These are phyloP conservation scores for Irena cyanogastra DNA, from an alignment of 2,113 vertebrate genomes.

Conservation along the genomic window DNA sequence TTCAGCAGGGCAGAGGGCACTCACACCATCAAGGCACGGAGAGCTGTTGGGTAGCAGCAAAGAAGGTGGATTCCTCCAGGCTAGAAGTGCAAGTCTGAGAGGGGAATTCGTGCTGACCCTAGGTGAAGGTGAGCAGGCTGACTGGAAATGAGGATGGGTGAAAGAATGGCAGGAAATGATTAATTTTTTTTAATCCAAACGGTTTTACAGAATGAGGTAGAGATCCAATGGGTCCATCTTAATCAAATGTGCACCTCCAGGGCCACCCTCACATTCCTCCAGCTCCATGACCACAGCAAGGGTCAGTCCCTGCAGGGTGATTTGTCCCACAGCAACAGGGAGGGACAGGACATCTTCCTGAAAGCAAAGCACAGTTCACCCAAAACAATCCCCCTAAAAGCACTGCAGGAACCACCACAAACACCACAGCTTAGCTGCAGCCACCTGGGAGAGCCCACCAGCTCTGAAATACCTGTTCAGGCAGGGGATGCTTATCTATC, in stretches of 20 bases:
- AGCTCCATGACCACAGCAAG: background rate
- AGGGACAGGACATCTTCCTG: background rate
- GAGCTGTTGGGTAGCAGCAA: background rate
- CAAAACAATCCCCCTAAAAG: background rate
- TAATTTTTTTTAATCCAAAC: background rate
- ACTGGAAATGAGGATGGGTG: background rate
- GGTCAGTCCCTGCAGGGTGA: background rate
- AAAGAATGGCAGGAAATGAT: background rate
- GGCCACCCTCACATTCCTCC: background rate
- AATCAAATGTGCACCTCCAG: fast-evolving
- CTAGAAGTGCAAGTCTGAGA: background rate
- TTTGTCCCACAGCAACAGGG: background rate
- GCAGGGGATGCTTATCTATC: background rate
- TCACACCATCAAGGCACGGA: background rate
- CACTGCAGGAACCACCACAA: background rate
- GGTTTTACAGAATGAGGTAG: background rate
- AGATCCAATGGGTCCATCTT: background rate
- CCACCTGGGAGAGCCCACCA: background rate
- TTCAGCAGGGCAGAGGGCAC: background rate
- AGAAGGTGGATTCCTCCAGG: background rate
- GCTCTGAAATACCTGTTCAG: background rate
- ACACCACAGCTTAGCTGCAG: background rate
- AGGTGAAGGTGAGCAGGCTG: background rate
- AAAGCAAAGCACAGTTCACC: background rate
- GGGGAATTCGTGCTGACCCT: background rate